These are phyloP conservation scores for Notothenia rossii DNA, from an alignment of 2,113 vertebrate genomes.

Conservation along the genomic window DNA sequence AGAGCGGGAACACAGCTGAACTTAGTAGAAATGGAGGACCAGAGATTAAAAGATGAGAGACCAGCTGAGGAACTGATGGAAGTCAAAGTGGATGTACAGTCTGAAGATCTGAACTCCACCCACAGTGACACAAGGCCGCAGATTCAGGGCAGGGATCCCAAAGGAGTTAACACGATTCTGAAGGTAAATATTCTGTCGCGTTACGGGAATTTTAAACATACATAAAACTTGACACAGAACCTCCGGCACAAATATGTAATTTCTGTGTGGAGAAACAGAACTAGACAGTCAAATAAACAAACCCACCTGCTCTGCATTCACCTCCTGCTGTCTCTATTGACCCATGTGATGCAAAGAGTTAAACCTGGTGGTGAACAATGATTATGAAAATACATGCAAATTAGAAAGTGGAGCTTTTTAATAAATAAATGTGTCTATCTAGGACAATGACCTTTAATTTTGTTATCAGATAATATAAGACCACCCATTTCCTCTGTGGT, in stretches of 20 bases:
- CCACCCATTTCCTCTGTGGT: background rate
- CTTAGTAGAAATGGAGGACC: conserved; percentile 46
- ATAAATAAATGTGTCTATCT: background rate
- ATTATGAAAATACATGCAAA: background rate
- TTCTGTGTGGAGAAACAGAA: background rate
- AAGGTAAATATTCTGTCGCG: conserved; percentile 61
- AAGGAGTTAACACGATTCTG: conserved; percentile 67
- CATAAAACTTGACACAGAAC: background rate
- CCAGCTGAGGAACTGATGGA: conserved; percentile 34
- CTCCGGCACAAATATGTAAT: background rate
- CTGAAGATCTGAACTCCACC: conserved; percentile 40
- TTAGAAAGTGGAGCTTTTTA: background rate
- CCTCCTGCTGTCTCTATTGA: background rate
- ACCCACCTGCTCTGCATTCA: background rate
- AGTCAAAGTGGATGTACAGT: conserved; percentile 42
- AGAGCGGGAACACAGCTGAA: conserved; percentile 39
- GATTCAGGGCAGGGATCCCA: conserved; percentile 70
- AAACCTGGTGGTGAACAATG: background rate
- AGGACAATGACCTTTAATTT: background rate
- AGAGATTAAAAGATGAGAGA: conserved; percentile 17
- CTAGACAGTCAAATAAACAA: conserved; percentile 20
- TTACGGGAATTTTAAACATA: background rate
- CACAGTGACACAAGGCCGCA: conserved; percentile 13
- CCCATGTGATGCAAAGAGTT: background rate
- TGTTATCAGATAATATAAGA: background rate